These are phyloP conservation scores for Hylaeus anthracinus DNA, from an alignment of 1,140 invertebrate genomes.

Conservation along the genomic window DNA sequence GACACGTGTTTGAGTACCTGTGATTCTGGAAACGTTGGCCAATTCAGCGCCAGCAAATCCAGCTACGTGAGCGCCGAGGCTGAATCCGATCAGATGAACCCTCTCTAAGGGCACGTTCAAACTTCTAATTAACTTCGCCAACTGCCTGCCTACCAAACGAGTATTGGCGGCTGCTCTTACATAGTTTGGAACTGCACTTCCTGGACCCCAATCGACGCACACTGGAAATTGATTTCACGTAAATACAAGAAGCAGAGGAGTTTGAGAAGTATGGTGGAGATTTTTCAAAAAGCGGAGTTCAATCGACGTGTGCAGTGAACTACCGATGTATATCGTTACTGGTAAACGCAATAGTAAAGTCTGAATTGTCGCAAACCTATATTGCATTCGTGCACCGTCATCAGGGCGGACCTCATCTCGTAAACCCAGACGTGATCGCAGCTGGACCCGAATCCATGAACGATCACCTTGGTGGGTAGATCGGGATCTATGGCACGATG, in stretches of 20 bases:
- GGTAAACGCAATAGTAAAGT: not conserved
- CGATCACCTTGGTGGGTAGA: constrained; percentile 92
- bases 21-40: constrained; percentile 91
- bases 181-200: constrained; percentile 95
- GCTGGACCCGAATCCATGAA: constrained; percentile 96
- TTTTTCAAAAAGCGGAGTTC: too few relatives aligned
- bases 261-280: not conserved
- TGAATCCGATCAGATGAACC: constrained; percentile 96
- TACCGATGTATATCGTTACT: too few relatives aligned
- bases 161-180: constrained; percentile 96
- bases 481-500: constrained; percentile 78
- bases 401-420: constrained; percentile 94
- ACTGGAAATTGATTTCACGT: constrained; percentile 82
- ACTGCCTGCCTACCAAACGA: constrained; percentile 93
- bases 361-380: constrained; percentile 62
- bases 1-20: constrained; percentile 81
- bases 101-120: constrained; percentile 83
- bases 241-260: not conserved
- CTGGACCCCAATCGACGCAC: constrained; percentile 96
- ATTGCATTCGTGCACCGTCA: constrained; percentile 85
- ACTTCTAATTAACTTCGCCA: constrained; percentile 86
- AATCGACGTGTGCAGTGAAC: too few relatives aligned
- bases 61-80: constrained; percentile 94
- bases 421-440: constrained; percentile 95
- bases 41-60: constrained; percentile 95